Conservation (phyloP, 2,888 invertebrate species). For the Metallyticus violacea region DNA sequence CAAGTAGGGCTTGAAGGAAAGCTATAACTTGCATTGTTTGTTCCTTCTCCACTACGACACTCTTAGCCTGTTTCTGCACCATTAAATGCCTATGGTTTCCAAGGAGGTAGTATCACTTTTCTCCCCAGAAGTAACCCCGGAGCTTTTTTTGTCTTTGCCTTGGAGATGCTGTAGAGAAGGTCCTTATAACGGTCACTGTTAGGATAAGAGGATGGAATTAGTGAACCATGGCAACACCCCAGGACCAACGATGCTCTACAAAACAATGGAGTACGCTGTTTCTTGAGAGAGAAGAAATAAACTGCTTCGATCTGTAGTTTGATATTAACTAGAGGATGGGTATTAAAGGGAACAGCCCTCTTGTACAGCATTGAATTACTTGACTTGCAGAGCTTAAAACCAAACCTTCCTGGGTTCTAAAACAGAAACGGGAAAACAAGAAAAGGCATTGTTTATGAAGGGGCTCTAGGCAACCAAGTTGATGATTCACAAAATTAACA, state of each 20-base stretch:
- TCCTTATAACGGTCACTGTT: background rate
- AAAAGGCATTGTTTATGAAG: too few relatives aligned
- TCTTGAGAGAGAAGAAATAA: background rate
- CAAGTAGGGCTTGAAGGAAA: background rate
- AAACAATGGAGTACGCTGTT: background rate
- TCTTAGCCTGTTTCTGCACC: background rate
- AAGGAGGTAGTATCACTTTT: background rate
- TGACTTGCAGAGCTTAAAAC: background rate
- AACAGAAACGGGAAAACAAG: background rate
- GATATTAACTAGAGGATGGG: background rate
- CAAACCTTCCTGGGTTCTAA: background rate
- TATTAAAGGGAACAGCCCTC: background rate
- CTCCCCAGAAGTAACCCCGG: background rate
- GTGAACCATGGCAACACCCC: background rate
- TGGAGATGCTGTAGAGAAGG: background rate
- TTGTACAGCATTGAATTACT: too few relatives aligned
- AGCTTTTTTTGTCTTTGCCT: too few relatives aligned
- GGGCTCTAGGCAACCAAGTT: too few relatives aligned
- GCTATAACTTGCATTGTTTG: background rate
- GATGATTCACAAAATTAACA: too few relatives aligned
- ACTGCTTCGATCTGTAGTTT: background rate
- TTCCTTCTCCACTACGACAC: background rate
- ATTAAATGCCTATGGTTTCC: background rate
- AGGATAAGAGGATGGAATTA: background rate
- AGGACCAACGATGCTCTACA: background rate